Evolutionary conservation across 2,888 invertebrate genomes (phyloP).

Genomic region (Drosophila parthenogenetica): DNA sequence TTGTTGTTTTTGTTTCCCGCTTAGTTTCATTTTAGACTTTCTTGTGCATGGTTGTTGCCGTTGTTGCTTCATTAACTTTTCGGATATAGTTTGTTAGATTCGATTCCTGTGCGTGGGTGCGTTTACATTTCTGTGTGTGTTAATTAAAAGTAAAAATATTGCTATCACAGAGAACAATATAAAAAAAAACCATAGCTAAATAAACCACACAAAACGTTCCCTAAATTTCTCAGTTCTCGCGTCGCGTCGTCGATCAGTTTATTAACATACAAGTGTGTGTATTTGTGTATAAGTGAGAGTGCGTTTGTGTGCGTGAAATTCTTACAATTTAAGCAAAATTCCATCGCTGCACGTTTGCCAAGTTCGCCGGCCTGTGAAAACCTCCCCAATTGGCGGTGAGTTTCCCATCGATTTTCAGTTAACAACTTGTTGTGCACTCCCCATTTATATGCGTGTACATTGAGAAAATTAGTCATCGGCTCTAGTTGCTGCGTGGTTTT

Average conservation of each 20-base stretch:
- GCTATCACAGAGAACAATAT: constrained; percentile 20
- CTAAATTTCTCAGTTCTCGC: constrained; percentile 38
- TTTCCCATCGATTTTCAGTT: constrained; percentile 51
- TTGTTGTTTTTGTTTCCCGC: constrained; percentile 56
- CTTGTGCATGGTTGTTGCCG: constrained; percentile 59
- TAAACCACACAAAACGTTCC: constrained; percentile 30
- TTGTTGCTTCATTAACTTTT: constrained; percentile 48
- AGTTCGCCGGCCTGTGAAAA: constrained; percentile 54
- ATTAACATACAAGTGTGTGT: constrained; percentile 27
- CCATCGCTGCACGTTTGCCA: constrained; percentile 37
- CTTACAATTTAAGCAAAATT: constrained; percentile 65
- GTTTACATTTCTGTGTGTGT: constrained; percentile 9
- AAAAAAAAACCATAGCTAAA: constrained; percentile 13
- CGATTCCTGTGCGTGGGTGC: constrained; percentile 42
- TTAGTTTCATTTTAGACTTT: constrained; percentile 61
- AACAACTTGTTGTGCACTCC: constrained; percentile 57
- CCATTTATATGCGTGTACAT: constrained; percentile 14
- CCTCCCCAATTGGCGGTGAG: constrained; percentile 60
- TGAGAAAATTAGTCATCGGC: constrained; percentile 69
- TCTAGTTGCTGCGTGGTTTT: constrained; percentile 51
- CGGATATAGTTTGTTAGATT: constrained; percentile 61
- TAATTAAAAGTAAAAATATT: constrained; percentile 44
- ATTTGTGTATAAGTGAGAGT: constrained; percentile 4
- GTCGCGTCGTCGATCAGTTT: constrained; percentile 43
- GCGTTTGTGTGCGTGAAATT: constrained; percentile 48